Percentiles rank a stretch among this genome's conserved stretches.
Conservation (phyloP, 1,140 invertebrate genomes). For the Bombus consobrinus region DNA sequence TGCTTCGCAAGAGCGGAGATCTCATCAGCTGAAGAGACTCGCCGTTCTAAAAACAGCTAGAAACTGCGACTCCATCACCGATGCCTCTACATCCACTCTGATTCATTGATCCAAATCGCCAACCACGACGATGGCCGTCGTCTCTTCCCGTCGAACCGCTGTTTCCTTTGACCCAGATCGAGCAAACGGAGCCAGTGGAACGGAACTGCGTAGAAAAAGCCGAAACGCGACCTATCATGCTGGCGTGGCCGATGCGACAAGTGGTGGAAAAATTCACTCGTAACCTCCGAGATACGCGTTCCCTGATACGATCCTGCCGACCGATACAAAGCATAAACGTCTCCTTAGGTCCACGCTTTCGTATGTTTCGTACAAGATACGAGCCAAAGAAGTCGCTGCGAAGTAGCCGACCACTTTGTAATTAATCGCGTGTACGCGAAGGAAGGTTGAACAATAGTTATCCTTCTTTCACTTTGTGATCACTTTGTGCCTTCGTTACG, state of each 20-base stretch:
- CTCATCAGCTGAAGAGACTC: constrained; percentile 87
- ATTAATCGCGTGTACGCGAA: constrained; percentile 3
- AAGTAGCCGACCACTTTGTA: neutral
- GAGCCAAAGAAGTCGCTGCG: constrained; percentile 37
- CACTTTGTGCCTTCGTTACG: constrained; percentile 37
- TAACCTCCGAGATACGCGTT: neutral
- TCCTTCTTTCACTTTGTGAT: constrained; percentile 36
- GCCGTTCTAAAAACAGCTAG: neutral
- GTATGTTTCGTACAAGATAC: constrained; percentile 22
- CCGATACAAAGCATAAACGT: neutral
- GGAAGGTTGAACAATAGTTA: constrained; percentile 34
- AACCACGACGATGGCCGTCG: neutral
- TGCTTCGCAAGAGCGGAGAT: constrained; percentile 91
- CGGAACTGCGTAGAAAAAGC: too few relatives aligned
- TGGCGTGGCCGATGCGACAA: neutral
- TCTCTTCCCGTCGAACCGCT: neutral
- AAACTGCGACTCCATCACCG: neutral
- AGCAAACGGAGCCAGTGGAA: neutral
- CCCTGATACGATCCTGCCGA: neutral
- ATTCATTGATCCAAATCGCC: neutral
- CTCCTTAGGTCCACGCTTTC: neutral
- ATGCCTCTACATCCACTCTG: neutral
- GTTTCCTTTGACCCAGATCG: neutral
- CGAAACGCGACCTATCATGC: neutral
- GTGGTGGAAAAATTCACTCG: neutral